Percentiles rank a stretch among this genome's conserved stretches.
phyloP scores from a whole-genome alignment of 2,113 vertebrate species.

The Scartelaos histophorus region DNA sequence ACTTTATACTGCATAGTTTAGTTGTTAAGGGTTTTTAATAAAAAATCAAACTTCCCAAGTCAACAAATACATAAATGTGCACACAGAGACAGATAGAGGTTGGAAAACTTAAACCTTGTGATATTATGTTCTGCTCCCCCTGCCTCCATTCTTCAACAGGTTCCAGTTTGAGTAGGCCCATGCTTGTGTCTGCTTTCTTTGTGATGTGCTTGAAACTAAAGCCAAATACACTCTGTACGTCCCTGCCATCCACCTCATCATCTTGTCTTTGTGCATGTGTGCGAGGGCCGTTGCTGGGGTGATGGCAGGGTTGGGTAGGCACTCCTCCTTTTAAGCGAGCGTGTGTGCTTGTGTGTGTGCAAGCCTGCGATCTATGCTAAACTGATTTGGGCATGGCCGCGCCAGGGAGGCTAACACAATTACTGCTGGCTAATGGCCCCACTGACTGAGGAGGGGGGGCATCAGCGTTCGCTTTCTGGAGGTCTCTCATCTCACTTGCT shows the following conservation, averaged over 20 bases:
- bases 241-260: constrained; percentile 59
- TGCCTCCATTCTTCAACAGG: constrained; percentile 31
- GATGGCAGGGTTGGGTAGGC: constrained; percentile 73
- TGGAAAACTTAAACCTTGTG: not conserved
- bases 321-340: constrained; percentile 70
- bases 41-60: too few relatives aligned
- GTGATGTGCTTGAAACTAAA: constrained; percentile 44
- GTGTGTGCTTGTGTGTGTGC: constrained; percentile 37
- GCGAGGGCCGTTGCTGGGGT: constrained; percentile 74
- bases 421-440: constrained; percentile 94
- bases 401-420: constrained; percentile 94
- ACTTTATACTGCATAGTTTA: too few relatives aligned
- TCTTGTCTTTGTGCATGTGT: constrained; percentile 64
- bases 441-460: constrained; percentile 80
- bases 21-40: too few relatives aligned
- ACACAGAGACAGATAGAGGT: not conserved
- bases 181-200: constrained; percentile 42
- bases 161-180: constrained; percentile 46
- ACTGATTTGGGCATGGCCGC: constrained; percentile 94
- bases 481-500: constrained; percentile 73
- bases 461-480: constrained; percentile 83
- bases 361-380: constrained; percentile 94
- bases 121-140: constrained; percentile 10
- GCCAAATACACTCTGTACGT: constrained; percentile 62
- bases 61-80: not conserved